These are phyloP conservation scores for Meiosimyza platycephala DNA, from an alignment of 2,888 invertebrate genomes.

Conservation along the genomic window DNA sequence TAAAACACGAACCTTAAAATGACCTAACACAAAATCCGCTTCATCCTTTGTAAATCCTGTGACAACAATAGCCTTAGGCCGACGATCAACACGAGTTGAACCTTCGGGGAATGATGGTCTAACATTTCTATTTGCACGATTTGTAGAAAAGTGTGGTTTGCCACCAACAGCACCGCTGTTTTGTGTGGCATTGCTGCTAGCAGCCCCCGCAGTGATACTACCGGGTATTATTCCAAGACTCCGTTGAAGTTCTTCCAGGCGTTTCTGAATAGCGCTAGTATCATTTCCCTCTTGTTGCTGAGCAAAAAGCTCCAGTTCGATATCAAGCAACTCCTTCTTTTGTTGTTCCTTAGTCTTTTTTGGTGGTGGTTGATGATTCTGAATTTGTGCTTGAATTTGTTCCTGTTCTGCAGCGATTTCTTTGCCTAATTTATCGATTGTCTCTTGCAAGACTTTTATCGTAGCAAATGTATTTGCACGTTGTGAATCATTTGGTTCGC, in stretches of 20 bases:
- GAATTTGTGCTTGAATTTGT: constrained; percentile 65
- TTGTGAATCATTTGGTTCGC: constrained; percentile 78
- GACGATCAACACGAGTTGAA: constrained; percentile 78
- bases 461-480: constrained; percentile 81
- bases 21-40: constrained; percentile 80
- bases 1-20: constrained; percentile 77
- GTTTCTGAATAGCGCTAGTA: constrained; percentile 82
- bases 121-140: constrained; percentile 52
- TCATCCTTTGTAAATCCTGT: constrained; percentile 90
- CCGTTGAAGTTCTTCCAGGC: constrained; percentile 77
- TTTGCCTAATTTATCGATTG: constrained; percentile 74
- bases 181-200: constrained; percentile 16
- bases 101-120: constrained; percentile 63
- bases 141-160: constrained; percentile 46
- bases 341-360: constrained; percentile 82
- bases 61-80: constrained; percentile 87
- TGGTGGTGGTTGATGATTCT: constrained; percentile 62
- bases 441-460: constrained; percentile 84
- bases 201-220: constrained; percentile 34
- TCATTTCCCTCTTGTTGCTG: constrained; percentile 90
- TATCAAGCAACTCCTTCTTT: constrained; percentile 89
- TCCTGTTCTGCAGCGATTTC: constrained; percentile 66
- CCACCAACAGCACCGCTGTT: constrained; percentile 32
- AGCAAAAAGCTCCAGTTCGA: constrained; percentile 89
- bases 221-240: constrained; percentile 57